Evolutionary conservation across 2,113 vertebrate species (phyloP).

Genomic region (Mustelus asterias): DNA sequence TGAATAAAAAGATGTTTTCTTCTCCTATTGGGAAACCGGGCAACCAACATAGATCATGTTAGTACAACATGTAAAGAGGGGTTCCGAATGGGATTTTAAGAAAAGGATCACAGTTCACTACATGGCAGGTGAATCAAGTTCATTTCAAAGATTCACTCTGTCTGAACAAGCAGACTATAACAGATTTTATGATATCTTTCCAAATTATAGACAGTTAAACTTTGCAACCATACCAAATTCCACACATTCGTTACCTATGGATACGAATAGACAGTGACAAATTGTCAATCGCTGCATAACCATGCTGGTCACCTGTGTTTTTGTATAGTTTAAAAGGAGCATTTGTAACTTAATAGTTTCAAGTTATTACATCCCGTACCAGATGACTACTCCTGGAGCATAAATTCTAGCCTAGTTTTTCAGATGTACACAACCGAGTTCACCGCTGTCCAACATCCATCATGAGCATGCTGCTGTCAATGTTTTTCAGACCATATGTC

Average conservation of each 20-base stretch:
- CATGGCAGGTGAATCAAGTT: background rate
- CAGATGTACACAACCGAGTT: background rate
- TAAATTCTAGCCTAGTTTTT: background rate
- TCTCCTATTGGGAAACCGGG: background rate
- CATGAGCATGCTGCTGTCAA: background rate
- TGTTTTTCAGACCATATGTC: background rate
- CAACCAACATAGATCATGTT: background rate
- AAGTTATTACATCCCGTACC: background rate
- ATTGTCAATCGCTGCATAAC: background rate
- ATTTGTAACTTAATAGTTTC: background rate
- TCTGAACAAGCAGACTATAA: background rate
- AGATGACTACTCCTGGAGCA: background rate
- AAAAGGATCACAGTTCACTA: background rate
- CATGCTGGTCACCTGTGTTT: background rate
- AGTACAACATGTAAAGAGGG: too few species aligned
- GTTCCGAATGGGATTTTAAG: background rate
- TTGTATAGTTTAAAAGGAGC: background rate
- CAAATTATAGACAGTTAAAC: background rate
- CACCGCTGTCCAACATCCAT: background rate
- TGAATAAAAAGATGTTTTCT: too few species aligned
- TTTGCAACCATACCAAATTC: background rate
- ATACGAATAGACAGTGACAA: background rate
- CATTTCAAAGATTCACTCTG: background rate
- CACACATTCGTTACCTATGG: background rate
- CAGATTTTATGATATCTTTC: background rate